Evolutionary conservation across 2,113 vertebrate genomes (phyloP).

Genomic region (Chloebia gouldiae): DNA sequence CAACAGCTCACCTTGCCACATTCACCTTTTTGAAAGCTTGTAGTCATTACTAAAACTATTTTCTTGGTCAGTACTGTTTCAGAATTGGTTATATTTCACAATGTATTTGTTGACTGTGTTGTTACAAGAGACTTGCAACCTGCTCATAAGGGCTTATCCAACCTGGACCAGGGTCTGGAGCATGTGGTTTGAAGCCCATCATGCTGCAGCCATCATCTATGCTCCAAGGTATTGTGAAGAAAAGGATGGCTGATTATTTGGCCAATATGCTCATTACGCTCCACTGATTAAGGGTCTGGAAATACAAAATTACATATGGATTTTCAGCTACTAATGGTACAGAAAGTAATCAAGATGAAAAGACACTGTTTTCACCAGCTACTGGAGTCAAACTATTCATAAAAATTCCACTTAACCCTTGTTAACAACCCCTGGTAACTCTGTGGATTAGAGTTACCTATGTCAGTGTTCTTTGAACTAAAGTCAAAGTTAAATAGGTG

Average conservation of each 20-base stretch:
- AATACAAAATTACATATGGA: neutral
- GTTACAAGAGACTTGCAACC: neutral
- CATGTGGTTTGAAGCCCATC: fast-evolving
- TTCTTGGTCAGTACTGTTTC: neutral
- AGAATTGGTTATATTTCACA: neutral
- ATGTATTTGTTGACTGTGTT: neutral
- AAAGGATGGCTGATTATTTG: neutral
- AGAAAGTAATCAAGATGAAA: neutral
- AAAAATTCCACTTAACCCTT: neutral
- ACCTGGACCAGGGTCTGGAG: neutral
- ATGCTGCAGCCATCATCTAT: neutral
- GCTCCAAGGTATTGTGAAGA: neutral
- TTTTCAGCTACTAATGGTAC: neutral
- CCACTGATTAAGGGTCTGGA: neutral
- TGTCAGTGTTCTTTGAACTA: neutral
- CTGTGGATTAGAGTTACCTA: neutral
- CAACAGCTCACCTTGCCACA: neutral
- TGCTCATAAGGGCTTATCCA: neutral
- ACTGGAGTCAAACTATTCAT: neutral
- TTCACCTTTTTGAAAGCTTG: neutral
- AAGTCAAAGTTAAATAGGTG: neutral
- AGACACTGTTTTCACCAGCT: neutral
- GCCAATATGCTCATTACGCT: neutral
- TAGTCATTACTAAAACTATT: neutral
- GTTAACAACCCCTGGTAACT: too few relatives aligned